Evolutionary conservation across 2,797 vertebrate genomes (phyloP), one percentile per base, ranked within the genome.

Genomic region (Todus mexicanus): DNA sequence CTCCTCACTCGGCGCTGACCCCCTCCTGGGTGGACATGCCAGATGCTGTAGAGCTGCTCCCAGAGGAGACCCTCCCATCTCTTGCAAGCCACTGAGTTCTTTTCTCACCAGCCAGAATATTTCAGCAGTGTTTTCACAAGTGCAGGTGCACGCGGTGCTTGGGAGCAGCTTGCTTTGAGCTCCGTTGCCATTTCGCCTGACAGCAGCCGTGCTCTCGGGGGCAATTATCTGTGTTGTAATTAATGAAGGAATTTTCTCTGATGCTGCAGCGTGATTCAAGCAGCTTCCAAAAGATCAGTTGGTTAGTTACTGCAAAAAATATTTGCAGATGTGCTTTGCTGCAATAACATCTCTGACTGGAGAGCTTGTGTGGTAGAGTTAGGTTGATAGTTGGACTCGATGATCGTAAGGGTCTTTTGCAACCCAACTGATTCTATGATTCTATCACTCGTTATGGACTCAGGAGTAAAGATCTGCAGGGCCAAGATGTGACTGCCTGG

Each of bases 251-350:
- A 51, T 93, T 85, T 83, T 94, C 60, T 91, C 43, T 90, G 79
- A 83, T 92, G 59, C 37, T 83, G 59, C 85, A 81, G 29, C 4
- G 1, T 77, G 89, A 92, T 59, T 87, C 79, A 78, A 4, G 7
- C 63, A 47, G 38, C 40, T 94, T 94, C 87, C 74, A 88, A 59
- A 90, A 75, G 71, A 84, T 75, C 33, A 47, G 59, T 86, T 84
- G 84, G 64, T 68, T 86, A 78, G 77, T 78, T 82, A 87, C 50
- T 11, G 5, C 75, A 74, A 88, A 70, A 94, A 93, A 57, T 70
- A 81, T 75, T 94, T 91, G 87, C 91, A 96, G 92, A 90, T 90
- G 93, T 81, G 37, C 56, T 92, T 75, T 66, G 76, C 37, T 73
- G 51, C 65, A 84, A 66, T 93, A 84, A 56, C 33, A 60, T 81